Evolutionary conservation across 2,113 vertebrate genomes (phyloP), one percentile per base, ranked within the genome.

Genomic region (Cephalopholis sonnerati): DNA sequence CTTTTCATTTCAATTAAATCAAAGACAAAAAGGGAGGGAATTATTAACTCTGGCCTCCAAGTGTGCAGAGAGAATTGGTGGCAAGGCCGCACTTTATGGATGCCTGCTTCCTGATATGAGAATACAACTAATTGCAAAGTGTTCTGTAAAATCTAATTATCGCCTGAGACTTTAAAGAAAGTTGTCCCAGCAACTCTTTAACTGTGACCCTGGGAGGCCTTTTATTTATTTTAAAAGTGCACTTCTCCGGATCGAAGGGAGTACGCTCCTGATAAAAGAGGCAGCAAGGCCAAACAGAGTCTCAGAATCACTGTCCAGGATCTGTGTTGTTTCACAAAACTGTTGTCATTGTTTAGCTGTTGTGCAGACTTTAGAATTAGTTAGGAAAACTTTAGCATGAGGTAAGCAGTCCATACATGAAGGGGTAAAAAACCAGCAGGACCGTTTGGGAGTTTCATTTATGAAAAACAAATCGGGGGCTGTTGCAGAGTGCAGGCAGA

Each of bases 1-100:
- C 77, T 88, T 88, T 93, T 93, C 84, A 91, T 93, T 93, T 93
- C 85, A 93, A 93, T 94, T 94, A 91, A 91, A 91, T 86, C 69
- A 65, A 61, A 91, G 68, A 79, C 77, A 86, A 87, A 83, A 84
- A 80, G 66, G 82, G 73, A 84, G 77, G 82, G 63, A 91, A 91
- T 81, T 91, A 92, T 90, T 92, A 91, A 76, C 85, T 71, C 74
- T 63, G 77, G 85, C 77, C 81, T 83, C 82, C 82, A 65, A 90
- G 77, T 84, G 83, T 78, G 61, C 32, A 61, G 48, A 79, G 78
- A 79, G 85, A 91, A 93, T 91, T 81, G 78, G 81, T 89, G 82
- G 78, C 17, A 59, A 62, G 77, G 67, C 61, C 70, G 61, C 41
- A 62, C 84, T 92, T 91, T 77, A 79, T 83, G 73, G 85, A 82